Evolutionary conservation across 1,140 invertebrate genomes (phyloP).

Genomic region (Caenorhabditis inopinata): DNA sequence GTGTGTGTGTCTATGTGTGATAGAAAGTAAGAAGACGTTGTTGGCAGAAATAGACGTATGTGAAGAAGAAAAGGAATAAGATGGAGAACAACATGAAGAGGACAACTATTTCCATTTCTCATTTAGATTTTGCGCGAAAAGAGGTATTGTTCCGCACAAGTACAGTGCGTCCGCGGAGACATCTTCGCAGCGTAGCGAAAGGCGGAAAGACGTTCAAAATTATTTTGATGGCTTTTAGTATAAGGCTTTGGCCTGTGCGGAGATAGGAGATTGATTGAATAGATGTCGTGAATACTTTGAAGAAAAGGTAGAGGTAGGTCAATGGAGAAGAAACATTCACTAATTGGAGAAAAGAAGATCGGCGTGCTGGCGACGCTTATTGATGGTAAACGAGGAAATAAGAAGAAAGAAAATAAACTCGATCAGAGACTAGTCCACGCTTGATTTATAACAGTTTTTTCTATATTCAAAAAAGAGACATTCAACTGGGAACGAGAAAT

Average conservation of each 20-base stretch:
- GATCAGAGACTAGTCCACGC: no score
- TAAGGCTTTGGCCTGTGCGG: no score
- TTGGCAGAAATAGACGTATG: neutral
- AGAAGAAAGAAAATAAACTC: neutral
- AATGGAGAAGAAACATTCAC: constrained; percentile 18
- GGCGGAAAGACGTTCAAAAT: neutral
- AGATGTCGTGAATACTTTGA: neutral
- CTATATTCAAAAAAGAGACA: no score
- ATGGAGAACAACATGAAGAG: neutral
- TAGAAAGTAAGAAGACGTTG: neutral
- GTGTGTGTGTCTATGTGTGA: neutral
- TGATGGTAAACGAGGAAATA: neutral
- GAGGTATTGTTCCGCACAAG: constrained; percentile 14
- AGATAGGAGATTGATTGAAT: no score
- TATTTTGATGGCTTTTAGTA: neutral
- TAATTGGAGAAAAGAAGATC: neutral
- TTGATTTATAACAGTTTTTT: no score
- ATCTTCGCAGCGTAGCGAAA: neutral
- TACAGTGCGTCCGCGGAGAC: neutral
- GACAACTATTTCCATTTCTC: neutral
- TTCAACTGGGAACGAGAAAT: no score
- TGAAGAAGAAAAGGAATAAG: neutral
- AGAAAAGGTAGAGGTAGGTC: neutral
- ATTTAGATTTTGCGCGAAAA: neutral
- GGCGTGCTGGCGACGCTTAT: neutral